phyloP scores from a whole-genome alignment of 1,140 invertebrate species.

The Saccostrea cuccullata region DNA sequence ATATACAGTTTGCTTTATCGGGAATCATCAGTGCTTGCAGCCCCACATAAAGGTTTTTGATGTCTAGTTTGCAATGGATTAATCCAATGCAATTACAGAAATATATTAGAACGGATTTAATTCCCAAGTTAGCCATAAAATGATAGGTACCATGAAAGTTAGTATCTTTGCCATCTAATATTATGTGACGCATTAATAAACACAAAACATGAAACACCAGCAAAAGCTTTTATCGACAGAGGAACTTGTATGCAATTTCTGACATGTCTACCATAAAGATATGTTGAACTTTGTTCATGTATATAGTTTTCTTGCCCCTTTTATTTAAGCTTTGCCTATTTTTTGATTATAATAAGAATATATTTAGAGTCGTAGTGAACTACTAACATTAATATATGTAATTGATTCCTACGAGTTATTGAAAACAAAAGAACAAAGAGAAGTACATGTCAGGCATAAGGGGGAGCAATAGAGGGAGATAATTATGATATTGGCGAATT shows the following conservation, averaged over 20 bases:
- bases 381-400: too few species aligned
- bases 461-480: background rate
- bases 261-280: too few species aligned
- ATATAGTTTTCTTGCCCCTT: too few species aligned
- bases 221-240: background rate
- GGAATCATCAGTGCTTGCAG: background rate
- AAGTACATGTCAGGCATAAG: background rate
- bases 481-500: background rate
- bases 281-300: too few species aligned
- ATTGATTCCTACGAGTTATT: background rate
- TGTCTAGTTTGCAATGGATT: constrained; percentile 15
- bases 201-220: background rate
- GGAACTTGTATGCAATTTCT: background rate
- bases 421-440: background rate
- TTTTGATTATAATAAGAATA: too few species aligned
- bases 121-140: constrained; percentile 17
- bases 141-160: background rate
- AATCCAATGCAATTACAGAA: constrained; percentile 26
- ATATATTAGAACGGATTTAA: constrained; percentile 28
- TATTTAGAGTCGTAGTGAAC: too few species aligned
- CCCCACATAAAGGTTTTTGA: constrained; percentile 16
- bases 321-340: too few species aligned
- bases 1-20: background rate
- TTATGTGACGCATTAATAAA: constrained; percentile 15
- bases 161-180: background rate